These are phyloP conservation scores for Epirrita christyi DNA, from an alignment of 2,888 invertebrate species.

Conservation along the genomic window DNA sequence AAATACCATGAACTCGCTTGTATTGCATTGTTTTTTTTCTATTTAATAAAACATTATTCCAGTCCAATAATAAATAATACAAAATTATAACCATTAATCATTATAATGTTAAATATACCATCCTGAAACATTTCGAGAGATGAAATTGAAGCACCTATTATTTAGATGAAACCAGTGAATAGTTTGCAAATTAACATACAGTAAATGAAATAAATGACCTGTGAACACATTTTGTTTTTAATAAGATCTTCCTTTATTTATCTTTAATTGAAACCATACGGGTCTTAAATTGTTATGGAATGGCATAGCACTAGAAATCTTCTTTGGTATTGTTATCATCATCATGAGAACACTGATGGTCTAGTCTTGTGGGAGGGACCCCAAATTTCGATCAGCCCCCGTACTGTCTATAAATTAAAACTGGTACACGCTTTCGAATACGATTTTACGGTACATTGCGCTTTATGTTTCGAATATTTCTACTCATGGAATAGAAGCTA, in stretches of 20 bases:
- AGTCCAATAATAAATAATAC: conserved; percentile 24
- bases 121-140: conserved; percentile 43
- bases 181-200: conserved; percentile 68
- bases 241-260: neutral
- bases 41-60: conserved; percentile 35
- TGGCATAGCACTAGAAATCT: no score
- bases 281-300: no score
- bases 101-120: conserved; percentile 31
- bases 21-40: conserved; percentile 80
- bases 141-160: conserved; percentile 24
- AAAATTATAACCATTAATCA: conserved; percentile 38
- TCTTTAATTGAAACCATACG: no score
- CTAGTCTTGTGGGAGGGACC: no score
- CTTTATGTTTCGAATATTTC: no score
- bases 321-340: no score
- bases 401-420: no score
- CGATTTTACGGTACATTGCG: no score
- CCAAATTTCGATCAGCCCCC: no score
- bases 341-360: no score
- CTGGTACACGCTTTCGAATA: no score
- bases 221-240: conserved; percentile 54
- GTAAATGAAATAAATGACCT: conserved; percentile 77
- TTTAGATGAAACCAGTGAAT: conserved; percentile 59
- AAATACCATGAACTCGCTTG: conserved; percentile 78
- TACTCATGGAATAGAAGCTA: no score